A percentile compares a stretch with the other conserved stretches of the same genome.
Conservation (phyloP, 2,797 vertebrate genomes). For the Acridotheres tristis region DNA sequence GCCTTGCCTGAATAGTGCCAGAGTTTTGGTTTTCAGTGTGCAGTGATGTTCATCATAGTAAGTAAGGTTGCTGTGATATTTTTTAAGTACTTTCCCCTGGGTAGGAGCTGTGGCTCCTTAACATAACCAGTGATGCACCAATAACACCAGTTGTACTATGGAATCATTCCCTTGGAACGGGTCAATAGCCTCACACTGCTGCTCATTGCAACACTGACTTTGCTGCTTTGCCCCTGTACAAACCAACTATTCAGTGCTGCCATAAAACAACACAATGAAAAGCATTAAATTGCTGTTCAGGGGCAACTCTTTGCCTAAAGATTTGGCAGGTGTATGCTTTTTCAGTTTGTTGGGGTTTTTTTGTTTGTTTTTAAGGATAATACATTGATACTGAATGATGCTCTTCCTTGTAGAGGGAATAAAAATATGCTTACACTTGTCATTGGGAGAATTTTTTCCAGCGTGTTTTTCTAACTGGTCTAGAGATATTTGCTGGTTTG, state of each 20-base stretch:
- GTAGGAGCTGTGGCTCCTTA: not conserved
- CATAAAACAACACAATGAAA: not conserved
- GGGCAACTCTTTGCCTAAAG: not conserved
- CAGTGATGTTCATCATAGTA: not conserved
- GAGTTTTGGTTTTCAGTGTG: not conserved
- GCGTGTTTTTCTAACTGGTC: not conserved
- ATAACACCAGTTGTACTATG: not conserved
- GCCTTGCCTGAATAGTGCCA: not conserved
- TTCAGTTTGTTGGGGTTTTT: not conserved
- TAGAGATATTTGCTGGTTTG: not conserved
- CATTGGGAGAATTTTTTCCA: not conserved
- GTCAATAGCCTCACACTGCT: not conserved
- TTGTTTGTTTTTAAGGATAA: not conserved
- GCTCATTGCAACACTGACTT: not conserved
- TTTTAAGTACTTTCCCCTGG: fast-evolving
- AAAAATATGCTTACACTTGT: not conserved
- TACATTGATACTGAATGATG: not conserved
- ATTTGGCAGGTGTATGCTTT: not conserved
- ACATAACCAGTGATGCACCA: not conserved
- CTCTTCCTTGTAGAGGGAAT: not conserved
- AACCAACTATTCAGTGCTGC: not conserved
- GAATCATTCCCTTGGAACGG: not conserved
- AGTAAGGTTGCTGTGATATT: not conserved
- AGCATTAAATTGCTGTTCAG: not conserved
- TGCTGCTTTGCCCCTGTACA: not conserved